These are phyloP conservation scores for Hexactinellida sp. DNA, from an alignment of 37 sponge, comb jelly and placozoan species.

Conservation along the genomic window DNA sequence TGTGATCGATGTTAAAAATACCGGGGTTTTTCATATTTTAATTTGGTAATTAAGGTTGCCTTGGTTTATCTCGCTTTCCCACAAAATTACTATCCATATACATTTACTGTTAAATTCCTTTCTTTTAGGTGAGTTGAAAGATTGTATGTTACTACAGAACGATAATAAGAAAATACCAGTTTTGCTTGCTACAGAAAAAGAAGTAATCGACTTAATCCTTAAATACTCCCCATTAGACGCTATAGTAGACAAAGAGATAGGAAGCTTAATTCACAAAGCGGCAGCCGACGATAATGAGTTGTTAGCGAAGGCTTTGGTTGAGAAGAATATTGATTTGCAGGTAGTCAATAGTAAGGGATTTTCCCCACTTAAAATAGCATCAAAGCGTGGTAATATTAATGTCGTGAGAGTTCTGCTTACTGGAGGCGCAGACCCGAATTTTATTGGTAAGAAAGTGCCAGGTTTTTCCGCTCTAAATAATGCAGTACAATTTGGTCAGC, in stretches of 20 bases:
- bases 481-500: not conserved
- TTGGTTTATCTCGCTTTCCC: too few species aligned
- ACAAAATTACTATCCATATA: too few species aligned
- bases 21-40: not conserved
- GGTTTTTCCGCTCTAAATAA: not conserved
- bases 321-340: not conserved
- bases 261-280: not conserved
- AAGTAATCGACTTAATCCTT: not conserved
- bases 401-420: not conserved
- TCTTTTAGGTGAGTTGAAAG: not conserved
- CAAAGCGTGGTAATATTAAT: not conserved
- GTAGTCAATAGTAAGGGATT: not conserved
- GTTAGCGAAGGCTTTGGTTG: not conserved
- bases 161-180: not conserved
- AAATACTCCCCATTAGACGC: not conserved
- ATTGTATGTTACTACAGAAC: not conserved
- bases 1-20: too few species aligned
- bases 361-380: not conserved
- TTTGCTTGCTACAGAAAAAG: not conserved
- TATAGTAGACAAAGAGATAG: not conserved
- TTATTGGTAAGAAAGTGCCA: slow-evolving; percentile 7
- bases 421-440: not conserved
- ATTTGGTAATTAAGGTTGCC: too few species aligned
- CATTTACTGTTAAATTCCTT: too few species aligned
- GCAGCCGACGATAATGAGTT: not conserved